Percentiles rank a stretch among this genome's conserved stretches.
Evolutionary conservation across 2,113 vertebrate genomes (phyloP).

Genomic region (Anarhynchus alexandrinus): DNA sequence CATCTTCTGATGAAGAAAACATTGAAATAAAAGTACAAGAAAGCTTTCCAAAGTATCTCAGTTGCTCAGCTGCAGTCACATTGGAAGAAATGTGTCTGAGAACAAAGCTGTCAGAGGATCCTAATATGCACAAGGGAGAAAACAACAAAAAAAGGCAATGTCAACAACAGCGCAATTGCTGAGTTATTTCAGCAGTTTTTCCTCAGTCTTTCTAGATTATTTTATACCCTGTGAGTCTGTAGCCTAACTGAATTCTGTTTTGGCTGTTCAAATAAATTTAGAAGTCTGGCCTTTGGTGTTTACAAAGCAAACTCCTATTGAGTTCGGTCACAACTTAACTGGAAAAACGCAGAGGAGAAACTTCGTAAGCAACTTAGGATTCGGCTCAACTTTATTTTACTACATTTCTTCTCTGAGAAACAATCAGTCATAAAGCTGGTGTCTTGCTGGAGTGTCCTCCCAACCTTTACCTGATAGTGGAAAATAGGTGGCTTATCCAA

Average conservation of each 20-base stretch:
- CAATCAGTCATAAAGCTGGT: accelerated
- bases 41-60: not conserved
- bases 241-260: not conserved
- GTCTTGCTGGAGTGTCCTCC: not conserved
- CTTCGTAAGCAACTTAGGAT: not conserved
- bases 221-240: not conserved
- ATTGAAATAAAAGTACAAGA: not conserved
- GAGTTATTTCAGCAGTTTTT: not conserved
- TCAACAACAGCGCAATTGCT: not conserved
- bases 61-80: not conserved
- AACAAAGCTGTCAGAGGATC: not conserved
- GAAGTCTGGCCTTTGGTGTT: not conserved
- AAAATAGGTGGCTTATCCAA: not conserved
- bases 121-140: not conserved
- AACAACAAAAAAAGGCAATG: not conserved
- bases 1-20: not conserved
- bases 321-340: not conserved
- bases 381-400: not conserved
- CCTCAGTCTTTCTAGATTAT: not conserved
- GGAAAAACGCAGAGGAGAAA: not conserved
- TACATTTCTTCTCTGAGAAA: not conserved
- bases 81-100: not conserved
- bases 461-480: not conserved
- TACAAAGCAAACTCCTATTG: not conserved
- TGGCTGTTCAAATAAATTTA: not conserved